Evolutionary conservation across 1,140 invertebrate species (phyloP).

Genomic region (Reticulitermes speratus): DNA sequence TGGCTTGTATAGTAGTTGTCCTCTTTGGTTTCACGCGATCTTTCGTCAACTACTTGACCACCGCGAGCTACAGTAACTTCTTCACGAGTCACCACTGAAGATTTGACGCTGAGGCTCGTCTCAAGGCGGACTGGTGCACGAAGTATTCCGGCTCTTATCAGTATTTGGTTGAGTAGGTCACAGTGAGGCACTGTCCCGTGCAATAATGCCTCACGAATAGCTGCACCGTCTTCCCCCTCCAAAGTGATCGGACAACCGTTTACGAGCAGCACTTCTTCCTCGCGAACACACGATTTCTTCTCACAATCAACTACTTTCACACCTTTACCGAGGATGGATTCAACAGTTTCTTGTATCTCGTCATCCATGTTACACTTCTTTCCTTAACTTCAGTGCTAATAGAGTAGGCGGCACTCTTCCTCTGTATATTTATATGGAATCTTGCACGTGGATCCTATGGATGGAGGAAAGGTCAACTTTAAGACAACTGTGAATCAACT

Average conservation of each 20-base stretch:
- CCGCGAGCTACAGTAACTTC: constrained; percentile 68
- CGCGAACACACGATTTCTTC: constrained; percentile 68
- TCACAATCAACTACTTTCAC: constrained; percentile 74
- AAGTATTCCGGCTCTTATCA: constrained; percentile 65
- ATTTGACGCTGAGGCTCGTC: constrained; percentile 70
- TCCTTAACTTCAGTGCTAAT: background rate
- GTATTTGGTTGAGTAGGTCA: constrained; percentile 69
- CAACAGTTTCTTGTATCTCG: constrained; percentile 75
- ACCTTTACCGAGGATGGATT: constrained; percentile 72
- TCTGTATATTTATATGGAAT: background rate
- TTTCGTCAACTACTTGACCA: constrained; percentile 68
- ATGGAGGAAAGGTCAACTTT: background rate
- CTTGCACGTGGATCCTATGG: background rate
- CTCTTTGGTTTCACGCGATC: constrained; percentile 70
- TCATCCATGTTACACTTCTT: constrained; percentile 59
- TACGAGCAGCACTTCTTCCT: constrained; percentile 72
- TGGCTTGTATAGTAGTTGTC: constrained; percentile 69
- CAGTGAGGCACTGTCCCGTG: constrained; percentile 67
- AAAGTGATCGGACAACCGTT: constrained; percentile 71
- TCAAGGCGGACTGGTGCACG: constrained; percentile 70
- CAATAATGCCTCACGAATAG: constrained; percentile 67
- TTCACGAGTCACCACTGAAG: constrained; percentile 70
- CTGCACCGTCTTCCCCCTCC: constrained; percentile 66
- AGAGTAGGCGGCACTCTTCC: background rate
- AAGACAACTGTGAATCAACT: background rate